Evolutionary conservation across 2,888 invertebrate species (phyloP), one percentile per base, ranked within the genome.

Genomic region (Zygothrica quintamaculata): DNA sequence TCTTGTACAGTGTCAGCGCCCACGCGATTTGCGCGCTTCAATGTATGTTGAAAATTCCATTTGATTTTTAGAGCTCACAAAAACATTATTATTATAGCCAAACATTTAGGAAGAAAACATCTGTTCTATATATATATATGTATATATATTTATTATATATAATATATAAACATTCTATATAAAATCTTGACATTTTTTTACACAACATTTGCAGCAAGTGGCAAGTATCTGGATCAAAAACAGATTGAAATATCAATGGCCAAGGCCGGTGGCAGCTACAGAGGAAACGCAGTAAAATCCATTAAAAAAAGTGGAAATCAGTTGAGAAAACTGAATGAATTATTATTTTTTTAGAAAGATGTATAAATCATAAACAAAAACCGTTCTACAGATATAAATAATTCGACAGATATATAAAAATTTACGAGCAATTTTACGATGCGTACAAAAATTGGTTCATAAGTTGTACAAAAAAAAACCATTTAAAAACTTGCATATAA

Each of bases 361-460:
- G 57, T 26, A 78, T 79, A 85, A 79, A 86, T 79, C 84, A 79
- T 65, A 86, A 46, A 64, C 61, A 73, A 72, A 22, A 36, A n/a
- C n/a, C n/a, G 25, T n/a, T 6, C 37, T 9, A 9, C 26, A 9
- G 29, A 22, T 5, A 31, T 15, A 25, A 40, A 8, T 62, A 16
- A 62, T 65, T 60, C 81, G 29, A 48, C 47, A n/a, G 18, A 26
- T 46, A 29, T 13, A 1, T 15, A 56, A 42, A 62, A 33, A 61
- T 79, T 78, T 85, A 85, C 84, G 86, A 71, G 31, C 13, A 40
- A 34, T 61, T 85, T 85, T 50, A 71, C 71, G 64, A 68, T 31
- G 37, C 84, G 77, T 66, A 53, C 44, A 43, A 60, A 66, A 81
- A 80, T 73, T 57, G 60, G 37, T 58, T 48, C 47, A 69, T 69